Evolutionary conservation across 1,140 invertebrate species (phyloP).

Genomic region (Arion vulgaris): DNA sequence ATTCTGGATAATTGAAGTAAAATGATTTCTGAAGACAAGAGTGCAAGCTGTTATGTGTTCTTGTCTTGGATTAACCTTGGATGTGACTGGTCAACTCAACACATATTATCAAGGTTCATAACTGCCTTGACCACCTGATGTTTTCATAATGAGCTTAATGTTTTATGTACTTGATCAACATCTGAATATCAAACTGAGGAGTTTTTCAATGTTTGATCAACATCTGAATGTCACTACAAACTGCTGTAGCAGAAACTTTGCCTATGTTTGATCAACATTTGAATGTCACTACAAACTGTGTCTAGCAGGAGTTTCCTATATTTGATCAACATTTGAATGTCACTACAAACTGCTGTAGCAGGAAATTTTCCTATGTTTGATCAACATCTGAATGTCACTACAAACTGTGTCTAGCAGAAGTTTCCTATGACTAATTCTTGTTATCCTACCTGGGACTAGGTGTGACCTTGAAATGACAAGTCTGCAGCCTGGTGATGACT

Average conservation of each 20-base stretch:
- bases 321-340: too few species aligned
- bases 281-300: too few species aligned
- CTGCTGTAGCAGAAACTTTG: too few species aligned
- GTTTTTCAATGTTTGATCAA: too few species aligned
- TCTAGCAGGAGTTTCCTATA: too few species aligned
- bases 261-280: too few species aligned
- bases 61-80: background rate
- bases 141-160: background rate
- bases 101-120: background rate
- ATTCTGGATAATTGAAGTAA: too few species aligned
- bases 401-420: background rate
- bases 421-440: conserved; percentile 25
- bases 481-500: background rate
- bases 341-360: too few species aligned
- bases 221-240: too few species aligned
- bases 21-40: background rate
- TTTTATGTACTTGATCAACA: too few species aligned
- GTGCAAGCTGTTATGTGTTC: background rate
- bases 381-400: background rate
- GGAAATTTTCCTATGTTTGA: background rate
- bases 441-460: background rate
- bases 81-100: background rate
- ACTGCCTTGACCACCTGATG: background rate
- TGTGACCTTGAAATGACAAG: background rate
- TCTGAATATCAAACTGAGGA: too few species aligned